These are phyloP conservation scores for Notamacropus eugenii DNA, from an alignment of 2,797 vertebrate species.

Conservation along the genomic window DNA sequence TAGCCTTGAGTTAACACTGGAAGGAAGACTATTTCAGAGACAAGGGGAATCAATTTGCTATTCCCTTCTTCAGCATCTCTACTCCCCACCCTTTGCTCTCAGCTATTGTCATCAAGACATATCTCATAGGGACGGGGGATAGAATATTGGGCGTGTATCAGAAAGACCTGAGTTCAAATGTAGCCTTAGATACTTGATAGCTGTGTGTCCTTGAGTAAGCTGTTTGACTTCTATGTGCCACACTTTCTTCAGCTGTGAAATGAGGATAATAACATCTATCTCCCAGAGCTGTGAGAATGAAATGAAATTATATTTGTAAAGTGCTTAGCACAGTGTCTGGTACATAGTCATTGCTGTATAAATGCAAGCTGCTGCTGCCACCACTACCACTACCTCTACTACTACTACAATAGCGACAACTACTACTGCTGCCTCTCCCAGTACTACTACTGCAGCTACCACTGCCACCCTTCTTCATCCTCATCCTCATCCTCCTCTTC, in stretches of 20 bases:
- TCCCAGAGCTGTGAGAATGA: not conserved
- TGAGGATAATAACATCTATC: not conserved
- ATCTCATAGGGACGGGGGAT: not conserved
- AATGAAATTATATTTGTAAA: not conserved
- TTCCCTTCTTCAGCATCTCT: not conserved
- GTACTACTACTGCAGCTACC: not conserved
- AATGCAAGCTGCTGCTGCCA: not conserved
- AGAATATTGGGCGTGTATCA: not conserved
- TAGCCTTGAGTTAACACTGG: conserved; percentile 35
- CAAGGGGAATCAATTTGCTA: not conserved
- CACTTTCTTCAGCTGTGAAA: not conserved
- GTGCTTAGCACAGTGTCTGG: not conserved
- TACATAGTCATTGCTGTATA: not conserved
- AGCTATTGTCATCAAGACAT: conserved; percentile 18
- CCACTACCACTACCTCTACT: not conserved
- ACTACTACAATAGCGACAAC: not conserved
- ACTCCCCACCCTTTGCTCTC: not conserved
- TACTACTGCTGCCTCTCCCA: not conserved
- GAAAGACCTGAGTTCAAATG: not conserved
- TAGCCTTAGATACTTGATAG: not conserved
- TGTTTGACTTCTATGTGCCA: not conserved
- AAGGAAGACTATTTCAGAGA: conserved; percentile 53
- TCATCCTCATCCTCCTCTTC: too few relatives aligned
- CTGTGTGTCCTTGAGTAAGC: too few relatives aligned
- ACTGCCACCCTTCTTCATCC: not conserved